Evolutionary conservation across 2,888 invertebrate species (phyloP).

Genomic region (Dryobotodes eremita): DNA sequence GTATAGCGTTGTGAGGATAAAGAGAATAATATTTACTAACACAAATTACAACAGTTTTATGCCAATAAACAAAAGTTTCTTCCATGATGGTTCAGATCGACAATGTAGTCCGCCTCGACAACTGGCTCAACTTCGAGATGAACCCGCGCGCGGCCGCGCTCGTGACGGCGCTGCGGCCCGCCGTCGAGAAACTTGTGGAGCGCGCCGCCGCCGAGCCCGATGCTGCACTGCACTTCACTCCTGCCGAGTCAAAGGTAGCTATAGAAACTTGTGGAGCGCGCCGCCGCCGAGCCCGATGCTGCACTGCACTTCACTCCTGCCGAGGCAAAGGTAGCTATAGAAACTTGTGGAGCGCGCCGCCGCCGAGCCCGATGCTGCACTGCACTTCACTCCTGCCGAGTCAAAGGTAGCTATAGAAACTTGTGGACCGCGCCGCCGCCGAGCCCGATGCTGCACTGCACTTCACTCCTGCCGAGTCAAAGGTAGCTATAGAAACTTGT

Average conservation of each 20-base stretch:
- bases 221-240: conserved; percentile 92
- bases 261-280: too few relatives aligned
- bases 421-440: conserved; percentile 93
- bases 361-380: conserved; percentile 94
- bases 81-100: conserved; percentile 89
- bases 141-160: conserved; percentile 94
- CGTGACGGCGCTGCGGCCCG: conserved; percentile 96
- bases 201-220: conserved; percentile 95
- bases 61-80: neutral
- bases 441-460: conserved; percentile 94
- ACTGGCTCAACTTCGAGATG: conserved; percentile 98
- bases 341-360: conserved; percentile 93
- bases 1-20: too few relatives aligned
- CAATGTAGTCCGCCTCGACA: conserved; percentile 95
- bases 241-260: too few relatives aligned
- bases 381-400: conserved; percentile 92
- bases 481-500: too few relatives aligned
- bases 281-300: too few relatives aligned
- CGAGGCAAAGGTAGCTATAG: conserved; percentile 91
- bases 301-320: too few relatives aligned
- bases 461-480: conserved; percentile 90
- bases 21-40: too few relatives aligned
- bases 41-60: too few relatives aligned
- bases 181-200: conserved; percentile 96
- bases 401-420: too few relatives aligned